A percentile compares a stretch with the other conserved stretches of the same genome.
These are phyloP conservation scores for Diadromus collaris DNA, from an alignment of 2,888 invertebrate genomes.

Conservation along the genomic window DNA sequence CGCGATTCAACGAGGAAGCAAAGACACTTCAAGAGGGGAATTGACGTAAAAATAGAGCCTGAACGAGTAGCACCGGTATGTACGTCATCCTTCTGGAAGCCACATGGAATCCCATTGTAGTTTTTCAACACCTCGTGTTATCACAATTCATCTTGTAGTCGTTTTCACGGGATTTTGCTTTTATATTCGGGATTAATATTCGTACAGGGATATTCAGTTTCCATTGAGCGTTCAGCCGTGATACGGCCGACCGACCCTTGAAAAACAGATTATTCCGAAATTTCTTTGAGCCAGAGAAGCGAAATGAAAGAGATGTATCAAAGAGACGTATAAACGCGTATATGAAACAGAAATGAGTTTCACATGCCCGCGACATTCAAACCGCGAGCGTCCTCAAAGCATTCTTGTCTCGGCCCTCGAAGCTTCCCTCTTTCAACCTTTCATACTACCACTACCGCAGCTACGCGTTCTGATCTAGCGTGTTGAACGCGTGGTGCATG, in stretches of 20 bases:
- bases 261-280: constrained; percentile 2
- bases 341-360: constrained; percentile 32
- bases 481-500: constrained; percentile 21
- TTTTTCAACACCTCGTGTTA: constrained; percentile 13
- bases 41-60: constrained; percentile 18
- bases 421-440: constrained; percentile 28
- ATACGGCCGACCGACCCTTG: not conserved
- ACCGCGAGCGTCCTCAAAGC: constrained; percentile 38
- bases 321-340: constrained; percentile 17
- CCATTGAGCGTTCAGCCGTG: not conserved
- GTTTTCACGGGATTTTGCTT: not conserved
- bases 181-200: too few relatives aligned
- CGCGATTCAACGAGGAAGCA: constrained; percentile 13
- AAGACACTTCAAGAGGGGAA: not conserved
- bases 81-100: constrained; percentile 1
- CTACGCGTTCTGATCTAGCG: not conserved
- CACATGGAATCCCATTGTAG: not conserved
- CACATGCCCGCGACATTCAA: constrained; percentile 26
- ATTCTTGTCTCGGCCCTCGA: constrained; percentile 33
- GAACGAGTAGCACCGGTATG: not conserved
- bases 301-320: constrained; percentile 9
- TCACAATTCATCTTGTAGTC: constrained; percentile 22
- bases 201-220: not conserved
- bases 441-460: not conserved
- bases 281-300: not conserved